phyloP scores from a whole-genome alignment of 2,797 vertebrate genomes.

The Oryzias dopingdopingensis region DNA sequence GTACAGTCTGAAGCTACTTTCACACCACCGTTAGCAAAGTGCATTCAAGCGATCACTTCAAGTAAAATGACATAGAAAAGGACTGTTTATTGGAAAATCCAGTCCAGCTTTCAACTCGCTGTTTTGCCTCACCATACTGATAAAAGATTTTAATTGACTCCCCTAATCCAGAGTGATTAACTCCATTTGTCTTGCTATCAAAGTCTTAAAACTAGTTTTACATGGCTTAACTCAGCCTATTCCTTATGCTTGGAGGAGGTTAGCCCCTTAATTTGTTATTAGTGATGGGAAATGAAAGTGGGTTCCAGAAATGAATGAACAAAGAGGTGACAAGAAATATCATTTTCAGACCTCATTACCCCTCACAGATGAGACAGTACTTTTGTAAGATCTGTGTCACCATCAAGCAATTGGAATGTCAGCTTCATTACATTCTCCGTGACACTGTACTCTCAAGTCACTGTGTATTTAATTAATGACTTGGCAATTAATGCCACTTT shows the following conservation, averaged over 20 bases:
- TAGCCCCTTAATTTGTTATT: slow-evolving; percentile 46
- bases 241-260: slow-evolving; percentile 36
- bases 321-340: slow-evolving; percentile 54
- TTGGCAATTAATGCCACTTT: slow-evolving; percentile 76
- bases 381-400: slow-evolving; percentile 55
- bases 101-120: slow-evolving; percentile 2
- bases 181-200: slow-evolving; percentile 33
- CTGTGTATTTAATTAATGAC: slow-evolving; percentile 76
- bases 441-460: slow-evolving; percentile 52
- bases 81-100: neutral
- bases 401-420: slow-evolving; percentile 70
- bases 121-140: slow-evolving; percentile 18
- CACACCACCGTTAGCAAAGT: too few species aligned
- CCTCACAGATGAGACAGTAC: slow-evolving; percentile 36
- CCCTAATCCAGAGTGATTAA: slow-evolving; percentile 55
- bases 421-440: slow-evolving; percentile 61
- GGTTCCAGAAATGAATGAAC: slow-evolving; percentile 33
- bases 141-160: slow-evolving; percentile 36
- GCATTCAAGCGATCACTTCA: too few species aligned
- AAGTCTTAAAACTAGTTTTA: slow-evolving; percentile 53
- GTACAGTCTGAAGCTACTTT: too few species aligned
- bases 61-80: neutral
- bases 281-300: slow-evolving; percentile 46
- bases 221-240: slow-evolving; percentile 42
- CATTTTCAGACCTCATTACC: slow-evolving; percentile 58